phyloP scores from a whole-genome alignment of 2,113 vertebrate genomes.

The Dendrocopos noguchii region DNA sequence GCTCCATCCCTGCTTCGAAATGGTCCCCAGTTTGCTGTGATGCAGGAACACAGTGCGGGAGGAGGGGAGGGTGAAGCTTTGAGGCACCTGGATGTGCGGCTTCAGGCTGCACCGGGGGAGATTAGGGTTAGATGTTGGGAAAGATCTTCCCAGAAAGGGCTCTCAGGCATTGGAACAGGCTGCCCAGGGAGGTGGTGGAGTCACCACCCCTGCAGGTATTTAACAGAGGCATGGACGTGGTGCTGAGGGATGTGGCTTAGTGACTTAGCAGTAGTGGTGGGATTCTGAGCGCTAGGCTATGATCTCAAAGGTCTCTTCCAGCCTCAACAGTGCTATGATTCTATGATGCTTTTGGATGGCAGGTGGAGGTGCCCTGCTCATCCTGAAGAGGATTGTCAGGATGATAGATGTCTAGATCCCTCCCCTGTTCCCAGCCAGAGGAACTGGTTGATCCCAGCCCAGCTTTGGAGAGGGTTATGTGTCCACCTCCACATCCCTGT shows the following conservation, averaged over 20 bases:
- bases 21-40: fast-evolving
- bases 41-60: neutral
- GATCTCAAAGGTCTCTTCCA: too few relatives aligned
- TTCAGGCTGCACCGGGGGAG: too few relatives aligned
- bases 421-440: neutral
- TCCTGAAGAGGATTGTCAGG: fast-evolving
- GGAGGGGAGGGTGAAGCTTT: neutral
- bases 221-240: too few relatives aligned
- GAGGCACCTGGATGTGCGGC: neutral
- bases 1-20: neutral
- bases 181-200: too few relatives aligned
- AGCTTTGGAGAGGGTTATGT: neutral
- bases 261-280: too few relatives aligned
- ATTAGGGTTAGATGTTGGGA: too few relatives aligned
- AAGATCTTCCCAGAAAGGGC: too few relatives aligned
- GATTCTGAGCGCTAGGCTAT: too few relatives aligned
- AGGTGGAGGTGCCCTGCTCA: fast-evolving
- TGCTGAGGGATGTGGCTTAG: too few relatives aligned
- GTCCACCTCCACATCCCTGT: fast-evolving
- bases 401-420: neutral
- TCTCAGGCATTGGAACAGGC: too few relatives aligned
- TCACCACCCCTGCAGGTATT: too few relatives aligned
- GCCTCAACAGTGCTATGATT: too few relatives aligned
- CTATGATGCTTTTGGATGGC: neutral
- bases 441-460: neutral